These are phyloP conservation scores for Myotis myotis DNA, from an alignment of 2,797 vertebrate species.

Conservation along the genomic window DNA sequence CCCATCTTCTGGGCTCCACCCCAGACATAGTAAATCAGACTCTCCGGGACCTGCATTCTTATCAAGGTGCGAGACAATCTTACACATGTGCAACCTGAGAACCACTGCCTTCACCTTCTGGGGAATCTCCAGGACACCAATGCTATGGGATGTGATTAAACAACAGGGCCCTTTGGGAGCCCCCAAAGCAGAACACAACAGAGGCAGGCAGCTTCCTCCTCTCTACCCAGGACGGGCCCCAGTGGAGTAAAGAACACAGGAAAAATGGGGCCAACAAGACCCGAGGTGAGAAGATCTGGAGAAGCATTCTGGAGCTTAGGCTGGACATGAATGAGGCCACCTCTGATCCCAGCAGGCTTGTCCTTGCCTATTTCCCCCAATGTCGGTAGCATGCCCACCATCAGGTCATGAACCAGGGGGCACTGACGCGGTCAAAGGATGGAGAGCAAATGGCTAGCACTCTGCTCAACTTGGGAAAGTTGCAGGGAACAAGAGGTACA, in stretches of 20 bases:
- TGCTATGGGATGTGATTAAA: background rate
- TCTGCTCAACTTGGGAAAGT: background rate
- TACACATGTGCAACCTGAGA: background rate
- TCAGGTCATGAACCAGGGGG: background rate
- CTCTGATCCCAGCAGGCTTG: background rate
- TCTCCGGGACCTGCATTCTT: background rate
- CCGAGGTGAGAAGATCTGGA: background rate
- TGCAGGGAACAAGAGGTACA: accelerated
- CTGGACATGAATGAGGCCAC: background rate
- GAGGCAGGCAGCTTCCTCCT: background rate
- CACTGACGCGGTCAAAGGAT: accelerated
- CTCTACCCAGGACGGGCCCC: background rate
- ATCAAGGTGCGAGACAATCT: background rate
- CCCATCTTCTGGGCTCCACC: background rate
- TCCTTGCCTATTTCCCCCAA: background rate
- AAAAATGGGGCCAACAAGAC: background rate
- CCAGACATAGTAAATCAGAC: background rate
- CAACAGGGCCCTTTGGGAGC: background rate
- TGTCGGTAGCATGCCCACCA: background rate
- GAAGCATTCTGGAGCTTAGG: background rate
- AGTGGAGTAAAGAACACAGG: background rate
- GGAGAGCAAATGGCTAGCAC: background rate
- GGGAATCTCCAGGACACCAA: background rate
- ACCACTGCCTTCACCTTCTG: background rate
- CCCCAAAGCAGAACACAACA: background rate